These are phyloP conservation scores for Nothobranchius kuhntae DNA, from an alignment of 2,113 vertebrate species.

Conservation along the genomic window DNA sequence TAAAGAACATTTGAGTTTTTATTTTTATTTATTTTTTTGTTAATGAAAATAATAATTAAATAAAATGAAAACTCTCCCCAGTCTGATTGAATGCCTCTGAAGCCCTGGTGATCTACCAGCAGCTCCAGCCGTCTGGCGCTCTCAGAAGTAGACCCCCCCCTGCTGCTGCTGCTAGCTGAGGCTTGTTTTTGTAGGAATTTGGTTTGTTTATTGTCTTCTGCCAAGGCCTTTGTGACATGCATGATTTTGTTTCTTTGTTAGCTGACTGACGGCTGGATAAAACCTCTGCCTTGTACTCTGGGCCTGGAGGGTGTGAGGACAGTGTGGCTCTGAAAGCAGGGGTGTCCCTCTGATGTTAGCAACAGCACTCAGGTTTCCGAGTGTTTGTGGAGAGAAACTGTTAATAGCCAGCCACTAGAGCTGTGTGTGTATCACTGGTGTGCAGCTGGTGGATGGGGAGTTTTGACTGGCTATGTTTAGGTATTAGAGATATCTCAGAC, in stretches of 20 bases:
- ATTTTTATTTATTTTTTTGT: too few species aligned
- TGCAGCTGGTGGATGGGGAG: constrained; percentile 66
- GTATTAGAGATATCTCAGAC: constrained; percentile 76
- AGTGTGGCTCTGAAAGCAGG: constrained; percentile 18
- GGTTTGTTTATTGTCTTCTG: constrained; percentile 55
- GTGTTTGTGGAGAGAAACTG: constrained; percentile 48
- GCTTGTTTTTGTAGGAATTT: constrained; percentile 57
- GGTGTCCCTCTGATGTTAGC: constrained; percentile 37
- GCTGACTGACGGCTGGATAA: constrained; percentile 52
- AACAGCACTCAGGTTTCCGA: constrained; percentile 26
- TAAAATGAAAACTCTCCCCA: too few species aligned
- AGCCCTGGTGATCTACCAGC: not conserved
- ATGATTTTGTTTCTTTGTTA: constrained; percentile 58
- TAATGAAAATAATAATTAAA: too few species aligned
- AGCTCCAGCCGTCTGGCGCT: constrained; percentile 30
- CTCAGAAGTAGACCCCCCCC: constrained; percentile 6
- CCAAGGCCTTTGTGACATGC: constrained; percentile 46
- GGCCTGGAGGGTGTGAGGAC: constrained; percentile 42
- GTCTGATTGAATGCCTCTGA: not conserved
- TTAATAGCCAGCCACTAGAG: constrained; percentile 56
- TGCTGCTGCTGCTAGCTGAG: constrained; percentile 36
- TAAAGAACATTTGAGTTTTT: too few species aligned
- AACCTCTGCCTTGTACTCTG: constrained; percentile 29
- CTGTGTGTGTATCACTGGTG: constrained; percentile 62
- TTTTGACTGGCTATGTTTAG: constrained; percentile 78